These are phyloP conservation scores for Hipposideros larvatus DNA, from an alignment of 2,797 vertebrate species.

Conservation along the genomic window DNA sequence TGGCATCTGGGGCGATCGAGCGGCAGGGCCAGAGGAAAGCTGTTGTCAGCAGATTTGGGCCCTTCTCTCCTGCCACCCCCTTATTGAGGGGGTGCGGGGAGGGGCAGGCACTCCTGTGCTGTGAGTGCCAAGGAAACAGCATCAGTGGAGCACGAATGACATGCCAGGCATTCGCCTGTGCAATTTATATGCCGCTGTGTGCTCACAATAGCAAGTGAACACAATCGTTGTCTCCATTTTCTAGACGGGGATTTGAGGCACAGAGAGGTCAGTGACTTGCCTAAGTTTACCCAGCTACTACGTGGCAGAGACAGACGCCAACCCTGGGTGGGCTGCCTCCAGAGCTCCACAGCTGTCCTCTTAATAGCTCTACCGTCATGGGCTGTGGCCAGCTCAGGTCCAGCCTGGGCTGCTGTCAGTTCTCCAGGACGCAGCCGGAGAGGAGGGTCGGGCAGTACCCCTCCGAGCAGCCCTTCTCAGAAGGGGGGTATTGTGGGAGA, in stretches of 20 bases:
- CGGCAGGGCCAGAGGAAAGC: not conserved
- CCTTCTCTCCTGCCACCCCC: too few relatives aligned
- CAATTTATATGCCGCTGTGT: not conserved
- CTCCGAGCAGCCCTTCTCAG: not conserved
- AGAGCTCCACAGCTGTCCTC: not conserved
- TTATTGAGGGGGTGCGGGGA: too few relatives aligned
- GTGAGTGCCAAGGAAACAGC: not conserved
- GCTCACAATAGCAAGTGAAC: not conserved
- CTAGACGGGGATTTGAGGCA: not conserved
- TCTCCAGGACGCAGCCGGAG: not conserved
- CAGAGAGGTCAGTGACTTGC: not conserved
- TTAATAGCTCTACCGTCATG: not conserved
- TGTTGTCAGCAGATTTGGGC: not conserved
- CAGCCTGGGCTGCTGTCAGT: not conserved
- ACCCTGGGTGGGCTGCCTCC: not conserved
- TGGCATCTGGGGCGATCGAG: not conserved
- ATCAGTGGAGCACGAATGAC: too few relatives aligned
- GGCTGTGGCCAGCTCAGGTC: not conserved
- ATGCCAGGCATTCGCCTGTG: not conserved
- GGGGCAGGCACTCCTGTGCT: too few relatives aligned
- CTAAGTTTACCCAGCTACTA: not conserved
- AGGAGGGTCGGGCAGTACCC: too few relatives aligned
- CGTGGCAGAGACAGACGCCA: not conserved
- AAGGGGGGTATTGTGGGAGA: not conserved
- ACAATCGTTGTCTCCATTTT: not conserved